phyloP scores from a whole-genome alignment of 2,888 invertebrate genomes.

The Stenolophus ochropezus region DNA sequence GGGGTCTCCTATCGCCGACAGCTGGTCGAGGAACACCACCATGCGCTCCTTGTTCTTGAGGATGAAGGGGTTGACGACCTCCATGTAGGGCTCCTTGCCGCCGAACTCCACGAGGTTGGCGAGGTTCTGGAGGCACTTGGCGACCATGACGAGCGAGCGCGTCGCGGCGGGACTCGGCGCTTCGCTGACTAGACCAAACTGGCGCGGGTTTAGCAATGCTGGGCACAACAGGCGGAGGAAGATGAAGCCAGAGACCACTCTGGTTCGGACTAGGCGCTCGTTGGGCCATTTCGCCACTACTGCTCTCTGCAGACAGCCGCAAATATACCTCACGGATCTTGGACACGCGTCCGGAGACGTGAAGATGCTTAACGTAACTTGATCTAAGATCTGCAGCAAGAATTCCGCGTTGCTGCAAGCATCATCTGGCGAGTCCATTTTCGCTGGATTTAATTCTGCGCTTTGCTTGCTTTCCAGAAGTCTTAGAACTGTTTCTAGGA shows the following conservation, averaged over 20 bases:
- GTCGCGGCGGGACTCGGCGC: conserved; percentile 86
- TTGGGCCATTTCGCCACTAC: conserved; percentile 96
- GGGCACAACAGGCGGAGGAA: conserved; percentile 96
- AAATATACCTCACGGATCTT: conserved; percentile 88
- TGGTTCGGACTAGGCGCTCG: conserved; percentile 92
- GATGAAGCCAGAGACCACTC: conserved; percentile 98
- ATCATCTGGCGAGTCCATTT: conserved; percentile 96
- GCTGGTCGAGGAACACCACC: conserved; percentile 95
- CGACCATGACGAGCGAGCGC: conserved; percentile 95
- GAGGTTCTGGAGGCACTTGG: conserved; percentile 96
- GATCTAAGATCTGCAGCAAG: conserved; percentile 88
- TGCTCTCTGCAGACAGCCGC: conserved; percentile 93
- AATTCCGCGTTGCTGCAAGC: conserved; percentile 97
- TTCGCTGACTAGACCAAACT: conserved; percentile 90
- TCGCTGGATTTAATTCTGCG: conserved; percentile 97
- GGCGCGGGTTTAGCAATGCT: conserved; percentile 94
- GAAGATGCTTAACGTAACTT: conserved; percentile 94
- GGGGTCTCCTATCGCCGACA: conserved; percentile 86
- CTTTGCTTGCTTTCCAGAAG: conserved; percentile 95
- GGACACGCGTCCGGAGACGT: conserved; percentile 96
- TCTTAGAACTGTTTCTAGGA: conserved; percentile 91
- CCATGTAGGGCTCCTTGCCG: conserved; percentile 97
- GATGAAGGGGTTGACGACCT: conserved; percentile 98
- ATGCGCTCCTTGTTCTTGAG: conserved; percentile 96
- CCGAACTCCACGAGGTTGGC: conserved; percentile 97